A percentile compares a stretch with the other conserved stretches of the same genome.
These are phyloP conservation scores for Drosophila kanekoi DNA, from an alignment of 2,888 invertebrate species.

Conservation along the genomic window DNA sequence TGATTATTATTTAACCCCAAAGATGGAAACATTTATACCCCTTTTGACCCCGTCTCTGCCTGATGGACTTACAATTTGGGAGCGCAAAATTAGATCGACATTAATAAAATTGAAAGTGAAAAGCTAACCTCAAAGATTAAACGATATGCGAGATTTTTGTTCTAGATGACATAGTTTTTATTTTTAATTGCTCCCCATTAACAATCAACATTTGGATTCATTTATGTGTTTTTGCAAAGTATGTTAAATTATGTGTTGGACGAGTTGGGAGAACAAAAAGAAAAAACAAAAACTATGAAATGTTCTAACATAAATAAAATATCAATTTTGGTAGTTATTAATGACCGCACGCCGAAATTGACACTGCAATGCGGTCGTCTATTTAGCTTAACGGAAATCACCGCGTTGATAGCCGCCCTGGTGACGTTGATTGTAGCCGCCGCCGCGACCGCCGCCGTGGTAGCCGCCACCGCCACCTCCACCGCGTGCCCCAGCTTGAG, in stretches of 20 bases:
- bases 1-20: background rate
- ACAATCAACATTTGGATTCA: constrained; percentile 34
- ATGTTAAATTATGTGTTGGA: constrained; percentile 18
- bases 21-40: background rate
- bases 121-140: constrained; percentile 27
- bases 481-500: constrained; percentile 47
- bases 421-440: constrained; percentile 54
- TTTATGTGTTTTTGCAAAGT: constrained; percentile 8
- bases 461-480: constrained; percentile 33
- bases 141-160: constrained; percentile 40
- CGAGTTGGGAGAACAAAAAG: background rate
- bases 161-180: constrained; percentile 61
- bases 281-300: constrained; percentile 14
- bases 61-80: constrained; percentile 17
- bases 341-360: constrained; percentile 1
- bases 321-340: constrained; percentile 34
- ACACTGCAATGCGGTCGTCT: constrained; percentile 7
- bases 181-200: constrained; percentile 45
- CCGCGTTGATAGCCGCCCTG: constrained; percentile 50
- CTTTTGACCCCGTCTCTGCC: constrained; percentile 5
- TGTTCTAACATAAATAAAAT: constrained; percentile 49
- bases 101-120: constrained; percentile 59
- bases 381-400: constrained; percentile 36
- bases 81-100: constrained; percentile 19
- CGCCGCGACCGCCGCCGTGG: constrained; percentile 44